These are phyloP conservation scores for Apteryx mantelli DNA, from an alignment of 2,113 vertebrate species.

Conservation along the genomic window DNA sequence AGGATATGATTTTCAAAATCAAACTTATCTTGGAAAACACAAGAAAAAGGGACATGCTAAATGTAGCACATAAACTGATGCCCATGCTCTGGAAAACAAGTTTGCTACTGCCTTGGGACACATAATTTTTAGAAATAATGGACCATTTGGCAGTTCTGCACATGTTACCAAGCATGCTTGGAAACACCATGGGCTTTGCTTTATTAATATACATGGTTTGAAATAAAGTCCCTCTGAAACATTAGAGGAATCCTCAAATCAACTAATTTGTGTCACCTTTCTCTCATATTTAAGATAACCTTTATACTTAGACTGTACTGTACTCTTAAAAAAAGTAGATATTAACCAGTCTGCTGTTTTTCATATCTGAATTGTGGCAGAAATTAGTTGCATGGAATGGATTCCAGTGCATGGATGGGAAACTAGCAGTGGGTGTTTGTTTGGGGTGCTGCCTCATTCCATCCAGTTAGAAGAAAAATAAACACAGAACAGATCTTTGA, in stretches of 20 bases:
- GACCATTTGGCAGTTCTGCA: conserved; percentile 78
- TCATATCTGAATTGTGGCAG: background rate
- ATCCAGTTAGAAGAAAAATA: background rate
- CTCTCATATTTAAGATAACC: background rate
- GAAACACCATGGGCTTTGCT: conserved; percentile 65
- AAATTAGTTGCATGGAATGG: background rate
- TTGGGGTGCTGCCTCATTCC: background rate
- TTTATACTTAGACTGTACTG: background rate
- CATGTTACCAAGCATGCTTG: conserved; percentile 67
- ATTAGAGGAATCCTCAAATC: conserved; percentile 48
- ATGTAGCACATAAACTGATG: conserved; percentile 48
- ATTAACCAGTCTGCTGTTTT: conserved; percentile 31
- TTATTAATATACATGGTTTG: conserved; percentile 72
- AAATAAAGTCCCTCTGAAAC: conserved; percentile 50
- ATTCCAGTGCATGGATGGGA: background rate
- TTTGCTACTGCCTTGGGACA: conserved; percentile 75
- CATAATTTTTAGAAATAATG: conserved; percentile 81
- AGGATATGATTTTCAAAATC: background rate
- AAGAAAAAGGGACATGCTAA: conserved; percentile 28
- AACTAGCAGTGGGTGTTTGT: background rate
- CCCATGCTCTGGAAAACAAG: conserved; percentile 71
- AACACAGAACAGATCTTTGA: background rate
- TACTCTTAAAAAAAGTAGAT: background rate
- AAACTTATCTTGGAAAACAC: conserved; percentile 2
- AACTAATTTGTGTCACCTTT: conserved; percentile 36